These are phyloP conservation scores for Glareola pratincola DNA, from an alignment of 2,113 vertebrate species.

Conservation along the genomic window DNA sequence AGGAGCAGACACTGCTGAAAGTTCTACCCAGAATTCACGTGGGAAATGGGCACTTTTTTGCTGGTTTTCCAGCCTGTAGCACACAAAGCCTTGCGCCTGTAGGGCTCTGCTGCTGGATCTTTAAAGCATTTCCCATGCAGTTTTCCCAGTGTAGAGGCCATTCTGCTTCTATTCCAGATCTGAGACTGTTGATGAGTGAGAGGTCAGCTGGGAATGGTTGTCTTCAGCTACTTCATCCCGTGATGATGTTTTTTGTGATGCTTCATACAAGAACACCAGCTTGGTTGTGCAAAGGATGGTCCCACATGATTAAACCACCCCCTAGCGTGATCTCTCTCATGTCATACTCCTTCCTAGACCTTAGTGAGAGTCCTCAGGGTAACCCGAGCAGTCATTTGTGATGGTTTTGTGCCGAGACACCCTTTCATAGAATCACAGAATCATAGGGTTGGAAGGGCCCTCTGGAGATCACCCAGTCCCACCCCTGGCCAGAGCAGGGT, in stretches of 20 bases:
- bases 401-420: background rate
- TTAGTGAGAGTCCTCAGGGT: background rate
- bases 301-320: background rate
- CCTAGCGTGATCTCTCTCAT: background rate
- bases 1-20: background rate
- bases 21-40: background rate
- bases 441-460: no score
- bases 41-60: background rate
- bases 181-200: background rate
- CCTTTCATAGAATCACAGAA: background rate
- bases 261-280: rapidly evolving
- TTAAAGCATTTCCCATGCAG: background rate
- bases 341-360: background rate
- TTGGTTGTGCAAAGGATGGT: background rate
- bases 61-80: background rate
- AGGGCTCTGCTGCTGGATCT: background rate
- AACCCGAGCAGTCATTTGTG: background rate
- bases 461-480: no score
- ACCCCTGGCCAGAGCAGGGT: no score
- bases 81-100: background rate
- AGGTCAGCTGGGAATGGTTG: background rate
- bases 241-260: background rate
- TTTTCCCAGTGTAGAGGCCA: background rate
- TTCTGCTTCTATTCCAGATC: background rate
- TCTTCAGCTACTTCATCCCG: background rate